Conservation (phyloP, 53 echinoderm and acorn worm genomes). For the Mesocentrotus franciscanus region DNA sequence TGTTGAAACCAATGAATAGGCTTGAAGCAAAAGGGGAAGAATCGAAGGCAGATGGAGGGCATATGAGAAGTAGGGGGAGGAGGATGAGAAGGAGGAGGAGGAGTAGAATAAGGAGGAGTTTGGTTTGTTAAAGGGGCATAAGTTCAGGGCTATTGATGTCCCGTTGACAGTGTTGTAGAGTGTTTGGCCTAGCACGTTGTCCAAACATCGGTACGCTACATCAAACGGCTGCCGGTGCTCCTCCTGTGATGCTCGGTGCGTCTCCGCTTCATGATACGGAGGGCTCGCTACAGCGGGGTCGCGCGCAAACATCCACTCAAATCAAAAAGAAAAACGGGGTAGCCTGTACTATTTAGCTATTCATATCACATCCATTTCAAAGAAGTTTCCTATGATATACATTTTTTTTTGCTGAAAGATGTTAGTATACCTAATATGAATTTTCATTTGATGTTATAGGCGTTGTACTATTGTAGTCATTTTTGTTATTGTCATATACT, state of each 20-base stretch:
- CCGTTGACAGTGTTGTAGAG: constrained; percentile 41
- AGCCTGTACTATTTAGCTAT: constrained; percentile 52
- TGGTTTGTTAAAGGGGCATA: background rate
- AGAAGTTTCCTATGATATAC: background rate
- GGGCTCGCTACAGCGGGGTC: constrained; percentile 31
- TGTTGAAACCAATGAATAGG: background rate
- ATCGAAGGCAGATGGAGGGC: background rate
- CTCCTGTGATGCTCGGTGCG: constrained; percentile 56
- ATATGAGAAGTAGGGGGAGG: background rate
- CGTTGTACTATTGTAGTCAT: no score
- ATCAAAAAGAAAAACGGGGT: constrained; percentile 9
- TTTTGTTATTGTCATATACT: no score
- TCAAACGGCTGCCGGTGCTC: constrained; percentile 64
- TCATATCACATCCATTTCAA: background rate
- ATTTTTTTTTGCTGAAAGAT: background rate
- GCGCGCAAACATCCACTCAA: constrained; percentile 33
- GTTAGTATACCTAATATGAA: background rate
- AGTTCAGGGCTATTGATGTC: constrained; percentile 59
- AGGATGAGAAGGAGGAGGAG: background rate
- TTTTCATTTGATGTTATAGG: no score
- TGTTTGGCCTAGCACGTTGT: constrained; percentile 69
- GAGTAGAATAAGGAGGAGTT: background rate
- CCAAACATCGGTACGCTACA: constrained; percentile 68
- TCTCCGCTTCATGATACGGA: constrained; percentile 29
- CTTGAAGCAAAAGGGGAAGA: background rate